Base-by-base conservation (phyloP, 2,113 vertebrate species). In the Colossoma macropomum region DNA sequence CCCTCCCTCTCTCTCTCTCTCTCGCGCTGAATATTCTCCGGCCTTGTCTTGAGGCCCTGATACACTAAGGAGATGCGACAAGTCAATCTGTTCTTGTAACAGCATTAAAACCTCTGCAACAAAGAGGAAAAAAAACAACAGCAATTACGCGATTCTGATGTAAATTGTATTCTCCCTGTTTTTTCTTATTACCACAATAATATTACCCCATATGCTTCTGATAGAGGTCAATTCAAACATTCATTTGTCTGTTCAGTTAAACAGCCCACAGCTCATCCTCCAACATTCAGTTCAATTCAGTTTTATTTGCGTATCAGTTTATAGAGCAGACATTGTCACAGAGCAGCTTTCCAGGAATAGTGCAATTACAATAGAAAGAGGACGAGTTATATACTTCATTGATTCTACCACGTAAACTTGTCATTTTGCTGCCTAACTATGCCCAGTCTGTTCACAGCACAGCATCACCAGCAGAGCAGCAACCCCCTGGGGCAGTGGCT, bases 21-120 rank as follows among this genome's bases (percentile, higher is more conserved):
- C 52, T 56, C 54, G 62, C 56, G 21, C 9, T 56, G 59, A 63
- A 16, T n/a, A 32, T 32, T 25, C 30, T 63, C 60, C 28, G 13
- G 34, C 63, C 75, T 66, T 28, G 11, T 84, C 54, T 30, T 62
- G 54, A 74, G 63, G 60, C 32, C 28, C 21, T 27, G 9, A 54
- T 68, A 54, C 59, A 38, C n/a, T 63, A 62, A 13, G 23, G 72
- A 75, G 72, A 82, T 56, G 72, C 52, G 38, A 63, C 59, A 75
- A 66, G 48, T 34, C 48, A 59, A 66, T 71, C 32, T 80, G 32
- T 48, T 30, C 50, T 27, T 30, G 6, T 25, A n/a, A 15, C 32
- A 30, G 78, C 54, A 60, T 71, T 80, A 60, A 71, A 80, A 80
- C 70, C 30, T 27, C 63, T 38, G 30, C 65, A 32, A n/a, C 45